phyloP scores from a whole-genome alignment of 2,113 vertebrate genomes.

The cattle (Bos taurus) region DNA sequence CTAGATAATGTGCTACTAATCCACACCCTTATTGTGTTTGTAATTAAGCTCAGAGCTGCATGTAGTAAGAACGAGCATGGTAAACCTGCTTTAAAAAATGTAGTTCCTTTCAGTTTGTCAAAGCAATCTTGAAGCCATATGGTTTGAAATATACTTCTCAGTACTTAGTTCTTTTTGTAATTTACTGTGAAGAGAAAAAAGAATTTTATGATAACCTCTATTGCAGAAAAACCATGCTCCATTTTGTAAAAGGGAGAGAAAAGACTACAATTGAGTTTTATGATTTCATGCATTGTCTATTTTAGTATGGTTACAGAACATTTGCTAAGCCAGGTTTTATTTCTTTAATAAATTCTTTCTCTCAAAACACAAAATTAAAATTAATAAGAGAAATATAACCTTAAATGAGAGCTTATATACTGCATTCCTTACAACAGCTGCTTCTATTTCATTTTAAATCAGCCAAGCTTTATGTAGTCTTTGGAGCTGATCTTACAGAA shows the following conservation, averaged over 20 bases:
- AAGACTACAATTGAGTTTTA: constrained; percentile 3
- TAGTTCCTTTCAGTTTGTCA: not conserved
- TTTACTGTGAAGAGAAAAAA: not conserved
- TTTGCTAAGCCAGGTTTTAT: constrained; percentile 49
- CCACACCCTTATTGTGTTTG: not conserved
- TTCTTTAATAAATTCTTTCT: constrained; percentile 73
- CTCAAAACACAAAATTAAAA: constrained; percentile 76
- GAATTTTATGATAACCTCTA: not conserved
- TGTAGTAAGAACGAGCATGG: not conserved
- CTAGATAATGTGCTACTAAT: not conserved
- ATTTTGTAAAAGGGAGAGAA: not conserved
- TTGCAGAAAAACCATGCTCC: not conserved
- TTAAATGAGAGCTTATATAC: constrained; percentile 75
- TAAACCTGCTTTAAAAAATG: not conserved
- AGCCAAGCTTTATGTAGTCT: constrained; percentile 73
- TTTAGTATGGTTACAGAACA: constrained; percentile 1
- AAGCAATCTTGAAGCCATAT: not conserved
- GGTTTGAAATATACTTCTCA: not conserved
- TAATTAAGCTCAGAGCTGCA: not conserved
- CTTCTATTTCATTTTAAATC: constrained; percentile 82
- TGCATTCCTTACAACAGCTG: constrained; percentile 78
- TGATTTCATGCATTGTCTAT: constrained; percentile 26
- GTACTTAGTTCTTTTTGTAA: not conserved
- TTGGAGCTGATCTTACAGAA: constrained; percentile 76
- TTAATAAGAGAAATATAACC: constrained; percentile 76